Evolutionary conservation across 2,888 invertebrate genomes (phyloP).

Genomic region (Oscheius sp.): DNA sequence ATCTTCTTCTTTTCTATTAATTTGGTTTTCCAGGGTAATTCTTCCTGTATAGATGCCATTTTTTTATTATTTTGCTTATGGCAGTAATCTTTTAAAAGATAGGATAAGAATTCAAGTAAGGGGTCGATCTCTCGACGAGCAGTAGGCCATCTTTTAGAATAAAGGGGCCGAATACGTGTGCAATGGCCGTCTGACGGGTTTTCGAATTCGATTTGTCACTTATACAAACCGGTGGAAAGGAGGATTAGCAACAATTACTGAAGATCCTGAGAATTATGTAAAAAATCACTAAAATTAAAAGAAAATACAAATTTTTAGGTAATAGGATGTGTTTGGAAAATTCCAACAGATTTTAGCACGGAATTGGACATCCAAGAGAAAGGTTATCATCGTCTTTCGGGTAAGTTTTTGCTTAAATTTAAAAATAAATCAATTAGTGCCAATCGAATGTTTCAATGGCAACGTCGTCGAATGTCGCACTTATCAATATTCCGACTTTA

Average conservation of each 20-base stretch:
- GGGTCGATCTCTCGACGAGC: neutral
- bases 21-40: too few species aligned
- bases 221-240: conserved; percentile 66
- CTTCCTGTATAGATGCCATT: conserved; percentile 40
- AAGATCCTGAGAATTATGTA: conserved; percentile 39
- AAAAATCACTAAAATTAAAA: neutral
- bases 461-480: conserved; percentile 56
- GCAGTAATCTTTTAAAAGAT: conserved; percentile 65
- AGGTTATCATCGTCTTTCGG: conserved; percentile 66
- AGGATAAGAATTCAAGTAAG: conserved; percentile 65
- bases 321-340: conserved; percentile 69
- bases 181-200: conserved; percentile 57
- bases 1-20: too few species aligned
- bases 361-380: conserved; percentile 65
- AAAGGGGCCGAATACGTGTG: conserved; percentile 64
- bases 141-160: conserved; percentile 51
- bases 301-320: conserved; percentile 40
- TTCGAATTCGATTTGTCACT: conserved; percentile 61
- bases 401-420: conserved; percentile 30
- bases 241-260: conserved; percentile 59
- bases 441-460: conserved; percentile 20
- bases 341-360: conserved; percentile 54
- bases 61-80: conserved; percentile 70
- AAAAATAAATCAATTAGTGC: conserved; percentile 8
- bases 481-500: conserved; percentile 63